Evolutionary conservation across 2,888 invertebrate species (phyloP), one percentile per base, ranked within the genome.

Genomic region (Ceramica pisi): DNA sequence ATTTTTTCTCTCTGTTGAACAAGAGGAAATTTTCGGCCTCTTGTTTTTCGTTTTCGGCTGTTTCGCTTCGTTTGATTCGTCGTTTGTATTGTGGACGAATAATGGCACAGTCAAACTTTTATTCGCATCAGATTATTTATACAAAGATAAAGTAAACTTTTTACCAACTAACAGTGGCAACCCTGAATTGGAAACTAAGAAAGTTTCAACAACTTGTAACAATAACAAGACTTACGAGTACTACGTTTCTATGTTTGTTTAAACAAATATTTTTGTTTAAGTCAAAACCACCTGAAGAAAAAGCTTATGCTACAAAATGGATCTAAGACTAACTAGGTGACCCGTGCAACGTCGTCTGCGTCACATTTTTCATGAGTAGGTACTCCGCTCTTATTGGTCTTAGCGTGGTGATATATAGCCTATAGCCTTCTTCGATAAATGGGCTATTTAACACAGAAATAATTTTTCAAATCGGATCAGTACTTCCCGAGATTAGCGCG

Each of bases 1-100:
- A 93, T 94, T 95, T 95, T 94, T 94, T 94, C 90, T 86, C 86
- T 88, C 89, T 90, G 66, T 78, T 80, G 66, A 82, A 84, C 78
- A 82, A 84, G 77, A 81, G 82, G 72, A 76, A 77, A 81, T 82
- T 84, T 73, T 77, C 64, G 71, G 70, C 67, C 84, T 83, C 84
- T 85, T 81, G 81, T 81, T 83, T 86, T 72, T 80, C 80, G 64
- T 78, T 79, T 81, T 72, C 73, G 69, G 75, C 75, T 78, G 77
- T 84, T 82, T 74, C 83, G 60, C 81, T 84, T 35, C 71, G 73
- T 81, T 70, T 81, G 69, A 78, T 80, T 78, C 81, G 71, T 81
- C 80, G 80, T 83, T 83, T 84, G 67, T 81, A 67, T 81, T 81
- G 73, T 77, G 21, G 12, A 38, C 26, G 60, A 66, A 71, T 77